Conservation (phyloP, 2,888 invertebrate species). For the Ashinkailepas kermadecensis region DNA sequence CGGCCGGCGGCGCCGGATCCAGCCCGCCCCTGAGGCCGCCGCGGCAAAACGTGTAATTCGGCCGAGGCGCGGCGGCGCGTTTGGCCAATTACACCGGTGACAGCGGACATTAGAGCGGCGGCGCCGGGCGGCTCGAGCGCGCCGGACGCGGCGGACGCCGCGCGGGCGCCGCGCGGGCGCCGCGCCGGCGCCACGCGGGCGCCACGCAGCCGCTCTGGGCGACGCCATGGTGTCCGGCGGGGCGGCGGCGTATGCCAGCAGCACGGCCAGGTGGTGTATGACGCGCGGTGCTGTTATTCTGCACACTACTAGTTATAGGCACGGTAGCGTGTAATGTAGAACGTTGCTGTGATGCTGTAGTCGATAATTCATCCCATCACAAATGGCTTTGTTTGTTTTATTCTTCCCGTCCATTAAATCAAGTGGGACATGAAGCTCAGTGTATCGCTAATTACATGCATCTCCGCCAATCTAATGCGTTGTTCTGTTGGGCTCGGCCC, state of each 20-base stretch:
- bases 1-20: background rate
- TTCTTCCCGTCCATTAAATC: background rate
- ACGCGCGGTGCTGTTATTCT: background rate
- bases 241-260: too few relatives aligned
- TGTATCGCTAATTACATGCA: background rate
- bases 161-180: background rate
- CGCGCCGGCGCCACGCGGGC: background rate
- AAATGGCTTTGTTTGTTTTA: constrained; percentile 1
- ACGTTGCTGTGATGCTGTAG: too few relatives aligned
- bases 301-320: background rate
- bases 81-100: background rate
- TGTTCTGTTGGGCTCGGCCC: too few relatives aligned
- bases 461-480: background rate
- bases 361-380: too few relatives aligned
- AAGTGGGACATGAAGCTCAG: background rate
- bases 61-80: background rate
- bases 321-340: too few relatives aligned
- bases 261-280: too few relatives aligned
- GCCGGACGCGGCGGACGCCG: background rate
- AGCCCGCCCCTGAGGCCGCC: background rate
- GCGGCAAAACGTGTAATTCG: background rate
- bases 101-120: background rate
- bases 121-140: background rate
- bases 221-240: background rate
- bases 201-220: too few relatives aligned